Evolutionary conservation across 2,888 invertebrate genomes (phyloP).

Genomic region (Drosophila leonis): DNA sequence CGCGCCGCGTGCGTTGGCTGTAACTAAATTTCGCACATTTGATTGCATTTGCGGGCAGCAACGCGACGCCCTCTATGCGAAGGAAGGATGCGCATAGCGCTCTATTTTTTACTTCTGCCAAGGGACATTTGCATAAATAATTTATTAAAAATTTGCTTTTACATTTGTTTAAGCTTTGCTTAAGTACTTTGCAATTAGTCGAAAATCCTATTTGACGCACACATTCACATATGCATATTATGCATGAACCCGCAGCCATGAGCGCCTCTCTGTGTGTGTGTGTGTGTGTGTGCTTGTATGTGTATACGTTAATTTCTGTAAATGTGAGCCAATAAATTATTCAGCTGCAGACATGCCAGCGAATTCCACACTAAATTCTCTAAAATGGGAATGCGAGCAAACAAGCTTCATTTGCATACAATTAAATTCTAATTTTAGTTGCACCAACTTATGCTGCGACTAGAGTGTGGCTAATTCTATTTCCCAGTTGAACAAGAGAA

Average conservation of each 20-base stretch:
- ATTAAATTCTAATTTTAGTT: constrained; percentile 70
- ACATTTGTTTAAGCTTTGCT: constrained; percentile 83
- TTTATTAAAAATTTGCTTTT: constrained; percentile 81
- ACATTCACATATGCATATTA: constrained; percentile 44
- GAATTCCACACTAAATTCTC: constrained; percentile 48
- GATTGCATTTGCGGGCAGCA: constrained; percentile 41
- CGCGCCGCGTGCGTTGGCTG: constrained; percentile 27
- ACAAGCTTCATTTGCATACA: constrained; percentile 72
- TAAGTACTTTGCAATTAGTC: constrained; percentile 85
- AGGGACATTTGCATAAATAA: constrained; percentile 77
- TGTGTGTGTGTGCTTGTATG: constrained; percentile 12
- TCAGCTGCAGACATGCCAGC: constrained; percentile 75
- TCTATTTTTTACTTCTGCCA: constrained; percentile 6
- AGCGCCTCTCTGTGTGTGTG: constrained; percentile 9
- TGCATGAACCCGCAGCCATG: constrained; percentile 22
- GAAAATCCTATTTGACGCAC: constrained; percentile 76
- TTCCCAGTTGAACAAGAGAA: not conserved
- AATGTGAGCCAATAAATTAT: constrained; percentile 78
- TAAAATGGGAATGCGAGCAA: constrained; percentile 13
- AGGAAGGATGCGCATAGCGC: constrained; percentile 3
- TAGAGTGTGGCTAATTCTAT: not conserved
- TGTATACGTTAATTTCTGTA: constrained; percentile 75
- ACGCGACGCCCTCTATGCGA: not conserved
- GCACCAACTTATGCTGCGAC: constrained; percentile 17
- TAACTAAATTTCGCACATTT: constrained; percentile 41